Evolutionary conservation across 2,797 vertebrate genomes (phyloP).

Genomic region (Enteromius argenteus): DNA sequence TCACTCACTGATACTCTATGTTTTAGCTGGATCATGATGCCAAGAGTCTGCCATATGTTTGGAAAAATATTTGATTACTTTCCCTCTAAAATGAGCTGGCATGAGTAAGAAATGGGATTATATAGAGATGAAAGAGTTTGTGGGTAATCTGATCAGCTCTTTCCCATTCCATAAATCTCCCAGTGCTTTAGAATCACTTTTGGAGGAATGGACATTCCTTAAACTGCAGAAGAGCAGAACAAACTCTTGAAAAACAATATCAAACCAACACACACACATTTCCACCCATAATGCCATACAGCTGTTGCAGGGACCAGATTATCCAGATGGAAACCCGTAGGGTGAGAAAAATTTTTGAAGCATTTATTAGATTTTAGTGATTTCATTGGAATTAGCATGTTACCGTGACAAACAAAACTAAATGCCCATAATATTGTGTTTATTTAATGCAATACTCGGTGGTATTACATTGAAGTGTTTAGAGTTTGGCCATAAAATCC

Average conservation of each 20-base stretch:
- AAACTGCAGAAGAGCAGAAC: conserved; percentile 20
- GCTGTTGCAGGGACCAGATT: background rate
- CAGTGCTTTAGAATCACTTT: conserved; percentile 3
- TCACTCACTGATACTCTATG: conserved; percentile 6
- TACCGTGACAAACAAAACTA: background rate
- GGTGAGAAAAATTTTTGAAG: background rate
- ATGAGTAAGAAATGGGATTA: conserved; percentile 32
- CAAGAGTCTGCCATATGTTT: conserved; percentile 41
- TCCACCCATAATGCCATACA: background rate
- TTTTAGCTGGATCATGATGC: conserved; percentile 38
- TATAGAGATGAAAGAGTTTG: conserved; percentile 42
- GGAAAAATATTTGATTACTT: conserved; percentile 43
- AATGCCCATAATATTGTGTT: background rate
- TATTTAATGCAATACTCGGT: background rate
- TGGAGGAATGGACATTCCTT: conserved; percentile 26
- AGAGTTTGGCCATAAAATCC: background rate
- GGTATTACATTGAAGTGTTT: background rate
- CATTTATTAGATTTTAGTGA: background rate
- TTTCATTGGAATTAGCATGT: background rate
- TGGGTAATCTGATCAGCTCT: conserved; percentile 40
- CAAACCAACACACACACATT: background rate
- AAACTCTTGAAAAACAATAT: background rate
- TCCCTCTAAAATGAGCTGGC: conserved; percentile 42
- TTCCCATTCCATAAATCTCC: conserved; percentile 45
- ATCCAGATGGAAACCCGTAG: background rate